Evolutionary conservation across 2,888 invertebrate species (phyloP).

Genomic region (Cecidostiba fungosa): DNA sequence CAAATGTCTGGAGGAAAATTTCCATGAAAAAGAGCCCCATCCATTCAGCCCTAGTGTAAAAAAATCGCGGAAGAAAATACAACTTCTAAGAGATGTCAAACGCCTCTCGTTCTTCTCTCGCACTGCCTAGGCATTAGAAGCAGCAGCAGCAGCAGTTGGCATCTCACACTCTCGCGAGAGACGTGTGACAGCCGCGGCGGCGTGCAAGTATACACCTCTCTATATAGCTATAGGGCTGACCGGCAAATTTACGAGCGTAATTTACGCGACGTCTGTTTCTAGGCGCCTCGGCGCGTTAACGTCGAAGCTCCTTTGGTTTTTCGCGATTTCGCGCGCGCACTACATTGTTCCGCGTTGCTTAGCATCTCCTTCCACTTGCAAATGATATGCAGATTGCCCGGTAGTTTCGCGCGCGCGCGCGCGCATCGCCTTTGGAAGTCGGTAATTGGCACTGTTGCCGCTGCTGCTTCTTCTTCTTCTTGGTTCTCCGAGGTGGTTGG

Average conservation of each 20-base stretch:
- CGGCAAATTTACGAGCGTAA: slow-evolving; percentile 58
- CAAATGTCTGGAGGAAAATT: not conserved
- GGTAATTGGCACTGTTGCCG: slow-evolving; percentile 51
- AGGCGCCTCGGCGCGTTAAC: slow-evolving; percentile 46
- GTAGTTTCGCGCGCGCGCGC: slow-evolving; percentile 49
- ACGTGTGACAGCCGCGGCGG: not conserved
- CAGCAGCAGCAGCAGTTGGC: slow-evolving; percentile 7
- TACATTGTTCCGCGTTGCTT: slow-evolving; percentile 48
- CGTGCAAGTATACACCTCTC: not conserved
- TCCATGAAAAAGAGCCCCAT: not conserved
- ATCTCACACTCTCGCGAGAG: slow-evolving; percentile 3
- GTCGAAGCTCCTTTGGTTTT: slow-evolving; percentile 24
- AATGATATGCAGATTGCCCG: slow-evolving; percentile 61
- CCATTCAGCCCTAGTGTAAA: too few species aligned
- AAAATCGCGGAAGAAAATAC: not conserved
- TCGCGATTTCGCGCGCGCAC: slow-evolving; percentile 23
- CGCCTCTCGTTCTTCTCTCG: not conserved
- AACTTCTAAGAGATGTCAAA: slow-evolving; percentile 43
- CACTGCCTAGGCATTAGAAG: slow-evolving; percentile 21
- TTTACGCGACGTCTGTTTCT: slow-evolving; percentile 59
- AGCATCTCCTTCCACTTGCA: slow-evolving; percentile 50
- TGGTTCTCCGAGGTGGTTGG: not conserved
- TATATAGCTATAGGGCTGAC: not conserved
- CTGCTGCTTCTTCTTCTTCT: not conserved
- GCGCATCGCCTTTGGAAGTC: slow-evolving; percentile 36